Evolutionary conservation across 1,140 invertebrate species (phyloP).

Genomic region (Drosophila sproati): DNA sequence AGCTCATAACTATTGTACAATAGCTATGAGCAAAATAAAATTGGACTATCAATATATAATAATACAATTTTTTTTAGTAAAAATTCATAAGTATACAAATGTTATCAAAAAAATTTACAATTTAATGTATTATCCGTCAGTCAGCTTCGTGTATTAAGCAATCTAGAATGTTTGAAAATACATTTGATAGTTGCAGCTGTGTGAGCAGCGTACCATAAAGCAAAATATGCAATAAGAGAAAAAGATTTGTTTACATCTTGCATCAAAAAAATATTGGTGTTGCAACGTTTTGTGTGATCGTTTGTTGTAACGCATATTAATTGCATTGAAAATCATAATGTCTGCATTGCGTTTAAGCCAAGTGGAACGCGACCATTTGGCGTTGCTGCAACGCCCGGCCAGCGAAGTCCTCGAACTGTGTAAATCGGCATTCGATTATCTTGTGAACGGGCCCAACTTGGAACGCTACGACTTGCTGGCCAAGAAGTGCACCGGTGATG

Average conservation of each 20-base stretch:
- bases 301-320: background rate
- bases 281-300: background rate
- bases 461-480: conserved; percentile 63
- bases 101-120: too few relatives aligned
- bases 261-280: background rate
- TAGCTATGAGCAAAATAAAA: too few relatives aligned
- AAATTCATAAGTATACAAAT: too few relatives aligned
- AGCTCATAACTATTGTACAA: background rate
- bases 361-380: conserved; percentile 61
- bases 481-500: conserved; percentile 48
- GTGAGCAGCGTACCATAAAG: conserved; percentile 26
- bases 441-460: conserved; percentile 67
- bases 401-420: conserved; percentile 72
- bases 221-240: conserved; percentile 16
- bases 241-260: conserved; percentile 47
- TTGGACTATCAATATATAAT: too few relatives aligned
- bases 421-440: conserved; percentile 77
- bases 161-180: background rate
- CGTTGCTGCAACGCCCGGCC: conserved; percentile 55
- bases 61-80: too few relatives aligned
- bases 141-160: too few relatives aligned
- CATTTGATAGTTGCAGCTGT: background rate
- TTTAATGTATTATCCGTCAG: too few relatives aligned
- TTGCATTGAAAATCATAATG: conserved; percentile 33
- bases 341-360: conserved; percentile 59